Base-by-base conservation (phyloP, 2,797 vertebrate species). In the Phataginus tricuspis region DNA sequence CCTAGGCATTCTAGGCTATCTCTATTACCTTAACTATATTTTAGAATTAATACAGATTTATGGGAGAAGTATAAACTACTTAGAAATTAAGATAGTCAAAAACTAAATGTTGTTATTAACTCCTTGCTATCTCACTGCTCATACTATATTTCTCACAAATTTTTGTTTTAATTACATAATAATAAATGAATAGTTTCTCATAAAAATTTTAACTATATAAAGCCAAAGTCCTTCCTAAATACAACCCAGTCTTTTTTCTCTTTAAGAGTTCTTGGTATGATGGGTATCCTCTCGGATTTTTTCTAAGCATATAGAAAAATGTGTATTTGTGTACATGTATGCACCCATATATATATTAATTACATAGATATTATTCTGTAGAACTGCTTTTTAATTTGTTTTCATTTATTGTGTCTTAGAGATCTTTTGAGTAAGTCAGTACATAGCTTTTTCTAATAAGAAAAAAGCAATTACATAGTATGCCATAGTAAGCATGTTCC, bases 351-450 rank as follows among this genome's bases (percentile, higher is more conserved):
- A 45, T 45, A 45, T 45, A 45, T 9, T 45, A 45, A 37, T 37
- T 16, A 84, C 23, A 55, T 4, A 83, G 23, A 57, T 23, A 57
- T 13, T 64, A 61, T 37, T 86, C 39, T 82, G 4, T 45, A 74
- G 63, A 87, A 90, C 23, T 18, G 7, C 25, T 84, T 14, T 66
- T 27, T 51, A 78, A 51, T 25, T 94, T 80, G 23, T 80, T 92
- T 93, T 80, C 63, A 77, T 5, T 71, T 71, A 61, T 12, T 37
- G 13, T 37, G 34, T 55, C 59, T 84, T 51, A 83, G 45, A 93
- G 77, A 77, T 59, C 31, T 42, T 95, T 64, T 53, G 85, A 93
- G 64, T 86, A 88, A 85, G 49, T 61, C n/a, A 80, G 57, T 45
- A 72, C 15, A 39, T 16, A 88, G 31, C 45, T 49, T 72, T 63